Percentiles rank a stretch among this genome's conserved stretches.
These are phyloP conservation scores for Ciona savignyi DNA, from an alignment of 23 tunicate genomes.

Conservation along the genomic window DNA sequence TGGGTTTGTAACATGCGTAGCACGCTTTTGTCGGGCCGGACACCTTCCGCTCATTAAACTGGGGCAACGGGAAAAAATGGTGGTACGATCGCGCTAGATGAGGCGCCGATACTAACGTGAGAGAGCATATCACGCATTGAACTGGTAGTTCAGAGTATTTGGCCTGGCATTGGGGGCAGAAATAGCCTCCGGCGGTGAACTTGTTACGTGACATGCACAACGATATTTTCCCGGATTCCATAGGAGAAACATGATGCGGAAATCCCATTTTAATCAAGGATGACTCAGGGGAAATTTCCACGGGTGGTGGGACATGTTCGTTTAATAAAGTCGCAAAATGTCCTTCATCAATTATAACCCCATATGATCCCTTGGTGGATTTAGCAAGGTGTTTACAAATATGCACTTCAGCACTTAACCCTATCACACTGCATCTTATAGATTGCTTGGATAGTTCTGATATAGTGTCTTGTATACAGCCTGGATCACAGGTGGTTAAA, in stretches of 20 bases:
- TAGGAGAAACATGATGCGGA: conserved; percentile 55
- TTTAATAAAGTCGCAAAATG: conserved; percentile 62
- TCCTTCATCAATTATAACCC: conserved; percentile 62
- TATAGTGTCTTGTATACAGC: conserved; percentile 48
- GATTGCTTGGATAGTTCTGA: conserved; percentile 40
- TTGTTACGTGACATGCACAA: conserved; percentile 79
- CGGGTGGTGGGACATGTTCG: conserved; percentile 75
- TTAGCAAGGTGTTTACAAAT: conserved; percentile 58
- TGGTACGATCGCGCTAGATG: conserved; percentile 93
- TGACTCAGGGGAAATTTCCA: conserved; percentile 45
- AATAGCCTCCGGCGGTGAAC: conserved; percentile 72
- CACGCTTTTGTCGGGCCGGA: too few species aligned
- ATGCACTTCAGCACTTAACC: conserved; percentile 83
- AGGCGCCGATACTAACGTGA: conserved; percentile 91
- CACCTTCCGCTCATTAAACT: conserved; percentile 24
- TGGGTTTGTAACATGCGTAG: conserved; percentile 67
- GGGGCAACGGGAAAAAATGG: conserved; percentile 83
- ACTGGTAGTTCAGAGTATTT: conserved; percentile 89
- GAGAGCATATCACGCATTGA: conserved; percentile 66
- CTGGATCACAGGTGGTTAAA: conserved; percentile 77
- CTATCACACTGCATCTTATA: conserved; percentile 84
- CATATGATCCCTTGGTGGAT: conserved; percentile 65
- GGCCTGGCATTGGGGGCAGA: conserved; percentile 79
- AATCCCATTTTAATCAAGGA: conserved; percentile 95
- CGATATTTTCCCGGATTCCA: conserved; percentile 41